Conservation (phyloP, 2,888 invertebrate genomes). For the Brenthis daphne region DNA sequence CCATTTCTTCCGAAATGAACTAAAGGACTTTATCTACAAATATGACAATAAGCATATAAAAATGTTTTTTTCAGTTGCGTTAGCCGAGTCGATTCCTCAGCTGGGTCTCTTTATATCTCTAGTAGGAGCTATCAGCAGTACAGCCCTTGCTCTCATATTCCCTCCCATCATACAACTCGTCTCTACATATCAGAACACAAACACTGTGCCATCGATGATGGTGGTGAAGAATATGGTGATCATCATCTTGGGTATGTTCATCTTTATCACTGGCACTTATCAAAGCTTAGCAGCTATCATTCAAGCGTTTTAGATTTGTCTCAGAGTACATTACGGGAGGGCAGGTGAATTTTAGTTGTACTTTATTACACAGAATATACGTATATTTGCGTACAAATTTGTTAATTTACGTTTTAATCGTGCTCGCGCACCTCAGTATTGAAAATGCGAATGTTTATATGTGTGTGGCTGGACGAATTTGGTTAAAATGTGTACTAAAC, state of each 20-base stretch:
- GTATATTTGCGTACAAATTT: too few relatives aligned
- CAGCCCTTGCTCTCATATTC: slow-evolving; percentile 92
- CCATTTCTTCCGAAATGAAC: too few relatives aligned
- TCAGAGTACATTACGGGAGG: too few relatives aligned
- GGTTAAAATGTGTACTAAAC: too few relatives aligned
- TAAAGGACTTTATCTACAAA: too few relatives aligned
- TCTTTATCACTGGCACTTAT: slow-evolving; percentile 89
- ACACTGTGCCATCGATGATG: slow-evolving; percentile 68
- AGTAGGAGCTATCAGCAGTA: slow-evolving; percentile 95
- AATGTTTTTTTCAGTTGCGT: slow-evolving; percentile 83
- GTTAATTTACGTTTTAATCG: too few relatives aligned
- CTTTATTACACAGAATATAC: too few relatives aligned
- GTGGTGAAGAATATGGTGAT: slow-evolving; percentile 84
- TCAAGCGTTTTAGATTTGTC: slow-evolving; percentile 36
- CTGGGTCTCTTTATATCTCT: slow-evolving; percentile 94
- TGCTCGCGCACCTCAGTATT: too few relatives aligned
- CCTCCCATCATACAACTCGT: slow-evolving; percentile 94
- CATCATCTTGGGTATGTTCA: slow-evolving; percentile 85
- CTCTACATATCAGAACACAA: slow-evolving; percentile 83
- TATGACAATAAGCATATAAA: background rate
- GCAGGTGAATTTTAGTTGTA: too few relatives aligned
- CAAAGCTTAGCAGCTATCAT: slow-evolving; percentile 86
- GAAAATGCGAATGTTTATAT: too few relatives aligned
- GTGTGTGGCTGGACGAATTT: too few relatives aligned
- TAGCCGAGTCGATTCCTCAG: slow-evolving; percentile 93